A percentile compares a stretch with the other conserved stretches of the same genome.
Evolutionary conservation across 2,113 vertebrate species (phyloP).

Genomic region (Boleophthalmus pectinirostris): DNA sequence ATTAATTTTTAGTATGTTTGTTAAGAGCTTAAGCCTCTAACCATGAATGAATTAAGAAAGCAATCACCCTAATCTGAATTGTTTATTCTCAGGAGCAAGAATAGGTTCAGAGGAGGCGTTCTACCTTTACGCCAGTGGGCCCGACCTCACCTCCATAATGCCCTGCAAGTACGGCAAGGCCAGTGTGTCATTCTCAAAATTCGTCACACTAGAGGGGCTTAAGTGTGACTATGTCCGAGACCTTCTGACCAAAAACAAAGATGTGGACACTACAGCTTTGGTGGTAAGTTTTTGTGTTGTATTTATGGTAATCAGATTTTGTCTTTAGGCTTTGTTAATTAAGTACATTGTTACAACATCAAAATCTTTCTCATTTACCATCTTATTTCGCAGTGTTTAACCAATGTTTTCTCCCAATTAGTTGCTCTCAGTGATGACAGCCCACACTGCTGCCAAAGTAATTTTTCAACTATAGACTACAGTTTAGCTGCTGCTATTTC

Average conservation of each 20-base stretch:
- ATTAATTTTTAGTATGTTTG: too few species aligned
- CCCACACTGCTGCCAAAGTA: conserved; percentile 18
- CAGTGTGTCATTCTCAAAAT: conserved; percentile 82
- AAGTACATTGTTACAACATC: background rate
- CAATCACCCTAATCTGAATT: background rate
- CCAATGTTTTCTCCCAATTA: conserved; percentile 43
- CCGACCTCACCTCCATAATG: conserved; percentile 92
- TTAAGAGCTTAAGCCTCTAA: too few species aligned
- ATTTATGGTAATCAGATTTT: background rate
- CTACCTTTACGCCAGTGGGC: conserved; percentile 89
- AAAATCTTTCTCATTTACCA: conserved; percentile 40
- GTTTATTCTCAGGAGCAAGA: conserved; percentile 82
- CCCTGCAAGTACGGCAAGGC: conserved; percentile 93
- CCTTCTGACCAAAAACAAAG: conserved; percentile 86
- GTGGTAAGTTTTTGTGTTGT: conserved; percentile 80
- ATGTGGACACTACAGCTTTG: conserved; percentile 84
- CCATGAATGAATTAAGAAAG: too few species aligned
- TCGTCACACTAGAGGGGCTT: conserved; percentile 88
- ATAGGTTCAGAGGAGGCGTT: conserved; percentile 91
- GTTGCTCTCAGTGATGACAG: conserved; percentile 48
- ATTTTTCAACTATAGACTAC: conserved; percentile 33
- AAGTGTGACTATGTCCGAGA: conserved; percentile 86
- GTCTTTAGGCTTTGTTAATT: background rate
- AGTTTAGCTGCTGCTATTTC: conserved; percentile 46
- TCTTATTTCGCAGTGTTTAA: conserved; percentile 52